Evolutionary conservation across 2,113 vertebrate species (phyloP), one percentile per base, ranked within the genome.

Genomic region (Catharus fuscescens): DNA sequence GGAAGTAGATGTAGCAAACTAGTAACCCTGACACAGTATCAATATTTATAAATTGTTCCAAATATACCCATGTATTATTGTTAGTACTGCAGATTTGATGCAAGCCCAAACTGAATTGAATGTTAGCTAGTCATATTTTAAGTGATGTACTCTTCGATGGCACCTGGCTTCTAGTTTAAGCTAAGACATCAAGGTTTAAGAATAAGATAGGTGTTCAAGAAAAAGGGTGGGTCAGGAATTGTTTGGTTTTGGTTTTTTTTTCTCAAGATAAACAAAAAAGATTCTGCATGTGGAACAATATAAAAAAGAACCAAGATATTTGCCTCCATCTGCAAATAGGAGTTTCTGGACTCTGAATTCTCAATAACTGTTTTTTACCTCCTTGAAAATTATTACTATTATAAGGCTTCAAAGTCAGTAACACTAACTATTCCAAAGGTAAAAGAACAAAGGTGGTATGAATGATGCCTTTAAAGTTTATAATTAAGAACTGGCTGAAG

Each of bases 281-380:
- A 5, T 12, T 83, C 36, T n/a, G 9, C 9, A 64, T 42, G 8
- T 60, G 54, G 61, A n/a, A 44, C 3, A 62, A 21, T 19, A 44
- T 19, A 15, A 54, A 84, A 84, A 12, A 80, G 18, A 32, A 4
- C 3, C 6, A 11, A 23, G 10, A 21, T 21, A 1, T 36, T 79
- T 10, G 0, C 8, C 3, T 73, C 24, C 1, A 1, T 52, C 14
- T 59, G 6, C 5, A 70, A 80, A 47, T 5, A 25, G 8, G 4
- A 66, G 6, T 44, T 48, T 50, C 32, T 69, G 14, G 4, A 25
- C 31, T 70, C 32, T n/a, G 13, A 81, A 71, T 7, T 53, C 4
- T 44, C 21, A 10, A 42, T 0, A 0, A 3, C 3, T 20, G 2
- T 18, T 24, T 18, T 34, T 42, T 44, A 10, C 2, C 0, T 24